phyloP scores from a whole-genome alignment of 2,888 invertebrate genomes.

The Spisula subtruncata region DNA sequence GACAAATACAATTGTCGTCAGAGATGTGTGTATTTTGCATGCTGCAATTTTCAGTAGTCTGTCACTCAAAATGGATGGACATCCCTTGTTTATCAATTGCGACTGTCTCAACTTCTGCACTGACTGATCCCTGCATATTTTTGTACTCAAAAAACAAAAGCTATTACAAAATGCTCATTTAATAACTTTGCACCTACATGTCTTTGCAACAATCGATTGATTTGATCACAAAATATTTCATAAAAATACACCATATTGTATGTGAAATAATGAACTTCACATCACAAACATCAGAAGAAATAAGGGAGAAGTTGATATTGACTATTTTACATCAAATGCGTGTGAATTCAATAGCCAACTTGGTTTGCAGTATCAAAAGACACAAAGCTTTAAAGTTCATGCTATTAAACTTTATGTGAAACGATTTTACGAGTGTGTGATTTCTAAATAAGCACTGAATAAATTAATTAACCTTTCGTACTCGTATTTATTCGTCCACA shows the following conservation, averaged over 20 bases:
- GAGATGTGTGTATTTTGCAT: too few species aligned
- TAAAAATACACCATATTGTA: background rate
- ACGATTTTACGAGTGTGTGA: constrained; percentile 21
- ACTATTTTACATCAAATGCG: background rate
- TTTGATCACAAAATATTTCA: background rate
- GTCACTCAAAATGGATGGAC: too few species aligned
- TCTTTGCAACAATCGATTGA: background rate
- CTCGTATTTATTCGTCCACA: background rate
- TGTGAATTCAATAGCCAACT: background rate
- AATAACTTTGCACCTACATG: background rate
- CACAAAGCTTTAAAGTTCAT: background rate
- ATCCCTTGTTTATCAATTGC: too few species aligned
- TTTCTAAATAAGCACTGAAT: constrained; percentile 18
- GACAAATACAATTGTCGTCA: too few species aligned
- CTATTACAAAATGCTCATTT: background rate
- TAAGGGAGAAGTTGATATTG: background rate
- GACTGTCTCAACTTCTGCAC: too few species aligned
- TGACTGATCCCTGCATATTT: background rate
- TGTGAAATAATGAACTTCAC: background rate
- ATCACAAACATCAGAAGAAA: background rate
- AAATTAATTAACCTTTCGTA: constrained; percentile 14
- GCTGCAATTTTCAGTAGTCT: too few species aligned
- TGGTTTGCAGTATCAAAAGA: background rate
- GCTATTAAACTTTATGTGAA: constrained; percentile 10
- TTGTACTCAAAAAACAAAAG: too few species aligned